Evolutionary conservation across 2,888 invertebrate genomes (phyloP).

Genomic region (Hydropsyche betteni): DNA sequence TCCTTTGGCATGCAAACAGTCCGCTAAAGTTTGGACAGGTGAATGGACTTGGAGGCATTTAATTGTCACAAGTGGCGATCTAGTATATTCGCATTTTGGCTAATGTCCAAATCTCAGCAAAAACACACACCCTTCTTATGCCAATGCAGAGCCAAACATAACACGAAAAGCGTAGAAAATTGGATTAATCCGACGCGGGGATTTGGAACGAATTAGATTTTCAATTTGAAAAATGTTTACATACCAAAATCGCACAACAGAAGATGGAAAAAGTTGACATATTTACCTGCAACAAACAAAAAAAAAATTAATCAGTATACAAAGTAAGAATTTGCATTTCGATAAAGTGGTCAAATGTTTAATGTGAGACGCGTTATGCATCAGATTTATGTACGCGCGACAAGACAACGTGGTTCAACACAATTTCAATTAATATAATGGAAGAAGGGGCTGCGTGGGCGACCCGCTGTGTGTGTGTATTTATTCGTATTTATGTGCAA

Average conservation of each 20-base stretch:
- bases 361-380: not conserved
- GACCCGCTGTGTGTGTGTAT: no score
- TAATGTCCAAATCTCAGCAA: conserved; percentile 28
- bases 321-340: not conserved
- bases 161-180: not conserved
- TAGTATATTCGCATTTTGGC: conserved; percentile 22
- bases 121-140: conserved; percentile 1
- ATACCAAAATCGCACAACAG: not conserved
- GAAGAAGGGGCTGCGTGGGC: no score
- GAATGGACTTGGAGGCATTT: conserved; percentile 35
- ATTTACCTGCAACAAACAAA: not conserved
- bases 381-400: no score
- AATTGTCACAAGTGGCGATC: conserved; percentile 31
- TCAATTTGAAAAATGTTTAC: not conserved
- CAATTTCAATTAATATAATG: no score
- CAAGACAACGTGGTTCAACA: no score
- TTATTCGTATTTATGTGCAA: no score
- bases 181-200: not conserved
- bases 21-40: conserved; percentile 41
- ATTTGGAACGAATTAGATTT: not conserved
- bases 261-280: not conserved
- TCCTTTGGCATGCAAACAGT: conserved; percentile 26
- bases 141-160: no score
- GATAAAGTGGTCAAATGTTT: conserved; percentile 9
- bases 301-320: not conserved